phyloP scores from a whole-genome alignment of 1,140 invertebrate genomes.

The Vollenhovia emeryi region DNA sequence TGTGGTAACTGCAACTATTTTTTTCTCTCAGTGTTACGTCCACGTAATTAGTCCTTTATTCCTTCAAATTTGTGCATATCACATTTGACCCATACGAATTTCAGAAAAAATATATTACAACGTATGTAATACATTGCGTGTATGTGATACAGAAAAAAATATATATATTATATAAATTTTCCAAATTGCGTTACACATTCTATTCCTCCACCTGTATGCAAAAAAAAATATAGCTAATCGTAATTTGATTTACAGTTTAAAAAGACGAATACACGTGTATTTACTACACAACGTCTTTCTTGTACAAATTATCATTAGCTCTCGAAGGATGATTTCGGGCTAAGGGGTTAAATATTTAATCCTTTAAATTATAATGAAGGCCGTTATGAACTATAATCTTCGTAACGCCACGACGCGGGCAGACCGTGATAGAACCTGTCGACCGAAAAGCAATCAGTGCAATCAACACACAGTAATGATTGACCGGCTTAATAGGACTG shows the following conservation, averaged over 20 bases:
- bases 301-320: neutral
- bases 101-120: too few relatives aligned
- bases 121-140: too few relatives aligned
- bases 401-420: neutral
- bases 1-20: too few relatives aligned
- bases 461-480: constrained; percentile 44
- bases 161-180: neutral
- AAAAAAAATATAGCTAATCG: neutral
- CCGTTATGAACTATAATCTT: constrained; percentile 36
- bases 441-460: constrained; percentile 54
- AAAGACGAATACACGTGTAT: neutral
- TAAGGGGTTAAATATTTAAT: constrained; percentile 42
- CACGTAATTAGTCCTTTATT: too few relatives aligned
- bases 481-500: constrained; percentile 58
- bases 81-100: too few relatives aligned
- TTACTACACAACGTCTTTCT: neutral
- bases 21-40: too few relatives aligned
- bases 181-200: neutral
- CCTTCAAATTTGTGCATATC: too few relatives aligned
- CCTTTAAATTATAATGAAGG: constrained; percentile 13
- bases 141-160: neutral
- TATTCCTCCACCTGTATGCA: neutral
- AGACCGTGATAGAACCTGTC: constrained; percentile 8
- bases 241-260: constrained; percentile 5
- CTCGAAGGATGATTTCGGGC: neutral